Base-by-base conservation (phyloP, 2,888 invertebrate genomes). In the Lasioglossum marginatum region DNA sequence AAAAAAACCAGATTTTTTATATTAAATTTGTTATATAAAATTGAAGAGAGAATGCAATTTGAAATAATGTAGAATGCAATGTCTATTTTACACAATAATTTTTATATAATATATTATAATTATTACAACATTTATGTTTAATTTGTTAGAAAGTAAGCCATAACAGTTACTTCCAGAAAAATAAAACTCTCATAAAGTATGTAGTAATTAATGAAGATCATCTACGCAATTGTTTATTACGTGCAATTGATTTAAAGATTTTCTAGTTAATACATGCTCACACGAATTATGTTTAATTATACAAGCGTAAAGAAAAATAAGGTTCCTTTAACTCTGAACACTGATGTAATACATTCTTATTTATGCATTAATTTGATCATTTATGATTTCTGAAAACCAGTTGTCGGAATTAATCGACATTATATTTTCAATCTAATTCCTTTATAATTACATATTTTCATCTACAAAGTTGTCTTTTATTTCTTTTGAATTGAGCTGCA, bases 21-120 rank as follows among this genome's bases (percentile, higher is more conserved):
- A 87, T 79, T 70, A 76, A 83, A 80, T 68, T 66, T 71, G 72
- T 85, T 81, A 57, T 81, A 89, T 74, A 19, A 77, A 78, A 75
- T 63, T 86, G 80, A 87, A 75, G 84, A 52, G 86, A 63, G 63
- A 63, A 63, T 63, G 16, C 19, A 63, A 31, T 34, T 63, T 63
- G 6, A 63, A 63, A 19, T 57, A 57, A 57, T 57, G 57, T 92
- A 92, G 92, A 93, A 94, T 93, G 93, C 90, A 93, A 93, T 91
- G 89, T 93, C 92, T 91, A 92, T 93, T 93, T 93, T 92, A 90
- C 92, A 92, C 92, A 92, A 92, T 92, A 92, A 92, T 91, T 90
- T 87, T 88, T 90, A 81, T 85, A 82, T 88, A 78, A 75, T 83
- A 63, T 83, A 63, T 23, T 68, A 70, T 85, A 81, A 70, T 84